Conservation (phyloP, 1,140 invertebrate genomes). For the Camponotus pennsylvanicus region DNA sequence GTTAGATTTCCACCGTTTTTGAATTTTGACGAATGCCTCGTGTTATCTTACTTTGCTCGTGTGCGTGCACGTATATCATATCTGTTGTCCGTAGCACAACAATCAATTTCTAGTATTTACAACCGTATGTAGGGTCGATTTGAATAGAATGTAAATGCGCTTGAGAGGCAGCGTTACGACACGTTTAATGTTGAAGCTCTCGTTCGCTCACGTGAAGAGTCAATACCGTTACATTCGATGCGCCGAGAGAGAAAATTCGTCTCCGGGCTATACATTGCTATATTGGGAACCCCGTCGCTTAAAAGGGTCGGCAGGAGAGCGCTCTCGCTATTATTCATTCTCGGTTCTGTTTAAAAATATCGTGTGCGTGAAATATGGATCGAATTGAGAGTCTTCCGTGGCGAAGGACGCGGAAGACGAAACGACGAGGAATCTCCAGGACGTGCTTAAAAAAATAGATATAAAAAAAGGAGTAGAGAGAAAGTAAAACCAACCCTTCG, state of each 20-base stretch:
- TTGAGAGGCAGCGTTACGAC: constrained; percentile 28
- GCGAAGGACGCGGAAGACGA: constrained; percentile 43
- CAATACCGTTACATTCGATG: constrained; percentile 59
- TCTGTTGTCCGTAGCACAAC: background rate
- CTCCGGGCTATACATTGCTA: constrained; percentile 48
- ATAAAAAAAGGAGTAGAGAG: constrained; percentile 61
- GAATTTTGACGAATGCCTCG: background rate
- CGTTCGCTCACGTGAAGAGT: constrained; percentile 48
- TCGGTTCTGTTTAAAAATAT: constrained; percentile 76
- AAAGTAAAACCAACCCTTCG: constrained; percentile 70
- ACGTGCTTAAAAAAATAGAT: constrained; percentile 59
- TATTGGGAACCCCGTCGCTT: constrained; percentile 57
- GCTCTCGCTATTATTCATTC: constrained; percentile 75
- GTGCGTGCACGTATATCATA: background rate
- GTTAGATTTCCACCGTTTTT: background rate
- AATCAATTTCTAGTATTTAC: constrained; percentile 47
- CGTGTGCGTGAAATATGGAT: constrained; percentile 76
- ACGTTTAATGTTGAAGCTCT: constrained; percentile 40
- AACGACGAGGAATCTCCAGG: constrained; percentile 61
- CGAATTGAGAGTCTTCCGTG: constrained; percentile 75
- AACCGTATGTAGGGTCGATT: constrained; percentile 17
- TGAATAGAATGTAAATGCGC: constrained; percentile 41
- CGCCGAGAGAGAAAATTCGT: constrained; percentile 48
- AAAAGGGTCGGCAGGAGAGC: constrained; percentile 54
- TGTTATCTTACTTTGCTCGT: background rate